phyloP scores from a whole-genome alignment of 2,888 invertebrate species.

The Drosophila affinis region DNA sequence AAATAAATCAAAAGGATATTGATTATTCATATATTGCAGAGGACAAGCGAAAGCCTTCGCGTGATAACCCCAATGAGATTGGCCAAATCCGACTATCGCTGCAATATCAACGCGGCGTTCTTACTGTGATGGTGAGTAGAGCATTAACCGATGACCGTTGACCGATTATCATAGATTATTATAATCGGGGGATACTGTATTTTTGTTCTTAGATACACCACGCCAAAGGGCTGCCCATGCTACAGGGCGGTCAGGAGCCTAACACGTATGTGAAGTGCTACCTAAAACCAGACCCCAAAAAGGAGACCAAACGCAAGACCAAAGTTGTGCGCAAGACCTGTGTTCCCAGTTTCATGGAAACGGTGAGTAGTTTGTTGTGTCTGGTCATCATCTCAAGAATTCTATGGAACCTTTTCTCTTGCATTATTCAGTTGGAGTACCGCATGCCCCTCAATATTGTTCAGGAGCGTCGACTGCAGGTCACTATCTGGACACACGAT shows the following conservation, averaged over 20 bases:
- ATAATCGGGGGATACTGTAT: not conserved
- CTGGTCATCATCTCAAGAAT: no score
- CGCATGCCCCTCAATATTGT: conserved; percentile 92
- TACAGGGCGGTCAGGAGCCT: conserved; percentile 92
- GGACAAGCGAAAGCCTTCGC: conserved; percentile 76
- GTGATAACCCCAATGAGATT: conserved; percentile 84
- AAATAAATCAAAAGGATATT: not conserved
- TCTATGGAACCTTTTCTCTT: not conserved
- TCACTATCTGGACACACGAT: conserved; percentile 97
- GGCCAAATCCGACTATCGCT: conserved; percentile 92
- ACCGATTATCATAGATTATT: no score
- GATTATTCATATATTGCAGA: conserved; percentile 43
- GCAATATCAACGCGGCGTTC: conserved; percentile 89
- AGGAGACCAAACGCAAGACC: conserved; percentile 97
- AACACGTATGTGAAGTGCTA: conserved; percentile 96
- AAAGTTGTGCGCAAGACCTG: conserved; percentile 95
- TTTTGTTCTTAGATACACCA: conserved; percentile 87
- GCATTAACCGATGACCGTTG: no score
- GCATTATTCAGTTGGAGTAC: conserved; percentile 90
- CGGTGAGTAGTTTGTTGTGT: conserved; percentile 85
- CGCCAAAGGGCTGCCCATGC: conserved; percentile 92
- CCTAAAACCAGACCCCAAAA: conserved; percentile 95
- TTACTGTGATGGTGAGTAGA: conserved; percentile 87
- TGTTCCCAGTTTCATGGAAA: conserved; percentile 99
- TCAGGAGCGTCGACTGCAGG: conserved; percentile 90